Evolutionary conservation across 2,888 invertebrate species (phyloP).

Genomic region (Lasioglossum oenotherae): DNA sequence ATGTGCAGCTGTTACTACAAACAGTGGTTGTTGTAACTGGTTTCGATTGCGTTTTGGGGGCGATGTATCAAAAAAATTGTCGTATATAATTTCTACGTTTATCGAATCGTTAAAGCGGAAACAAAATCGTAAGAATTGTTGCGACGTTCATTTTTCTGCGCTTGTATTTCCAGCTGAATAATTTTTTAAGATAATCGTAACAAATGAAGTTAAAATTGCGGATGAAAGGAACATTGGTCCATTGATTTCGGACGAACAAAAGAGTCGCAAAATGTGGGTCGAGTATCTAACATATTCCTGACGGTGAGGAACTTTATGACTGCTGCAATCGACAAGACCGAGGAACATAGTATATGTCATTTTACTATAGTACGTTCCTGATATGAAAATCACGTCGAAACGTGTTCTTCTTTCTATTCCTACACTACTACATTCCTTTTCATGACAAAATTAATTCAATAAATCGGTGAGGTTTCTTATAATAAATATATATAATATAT

Average conservation of each 20-base stretch:
- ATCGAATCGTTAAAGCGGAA: background rate
- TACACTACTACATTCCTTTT: too few relatives aligned
- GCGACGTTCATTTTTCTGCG: background rate
- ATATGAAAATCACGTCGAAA: background rate
- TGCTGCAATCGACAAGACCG: background rate
- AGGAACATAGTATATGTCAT: background rate
- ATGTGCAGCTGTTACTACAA: background rate
- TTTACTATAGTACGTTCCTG: background rate
- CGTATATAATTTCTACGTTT: background rate
- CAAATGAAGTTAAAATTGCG: background rate
- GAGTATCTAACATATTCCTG: background rate
- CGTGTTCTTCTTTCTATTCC: too few relatives aligned
- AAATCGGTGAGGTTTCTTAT: too few relatives aligned
- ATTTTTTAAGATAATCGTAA: background rate
- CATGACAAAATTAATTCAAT: too few relatives aligned
- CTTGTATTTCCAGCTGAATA: background rate
- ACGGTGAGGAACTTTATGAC: background rate
- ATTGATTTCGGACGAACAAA: background rate
- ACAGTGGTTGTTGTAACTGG: background rate
- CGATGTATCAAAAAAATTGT: too few relatives aligned
- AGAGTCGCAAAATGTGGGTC: background rate
- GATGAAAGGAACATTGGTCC: background rate
- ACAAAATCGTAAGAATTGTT: background rate
- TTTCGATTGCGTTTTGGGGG: background rate
- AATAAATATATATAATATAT: too few relatives aligned